Percentiles rank a stretch among this genome's conserved stretches.
Conservation (phyloP, 2,888 invertebrate genomes). For the Acheta domesticus region DNA sequence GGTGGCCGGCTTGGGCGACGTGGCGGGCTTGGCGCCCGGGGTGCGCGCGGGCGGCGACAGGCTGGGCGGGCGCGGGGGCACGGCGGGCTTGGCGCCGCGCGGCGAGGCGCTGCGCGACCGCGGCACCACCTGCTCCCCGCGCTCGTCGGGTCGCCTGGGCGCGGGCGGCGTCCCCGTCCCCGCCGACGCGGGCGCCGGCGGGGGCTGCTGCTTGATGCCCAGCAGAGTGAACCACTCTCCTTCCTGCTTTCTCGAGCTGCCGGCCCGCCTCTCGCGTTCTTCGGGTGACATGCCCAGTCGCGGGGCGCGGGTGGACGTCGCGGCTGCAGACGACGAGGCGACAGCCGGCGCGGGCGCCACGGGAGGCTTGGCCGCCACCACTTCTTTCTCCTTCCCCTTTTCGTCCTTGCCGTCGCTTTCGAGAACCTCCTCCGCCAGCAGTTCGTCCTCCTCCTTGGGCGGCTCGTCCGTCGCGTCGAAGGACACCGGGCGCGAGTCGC, state of each 20-base stretch:
- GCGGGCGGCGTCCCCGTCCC: not conserved
- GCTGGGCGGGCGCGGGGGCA: conserved; percentile 18
- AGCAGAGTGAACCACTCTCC: not conserved
- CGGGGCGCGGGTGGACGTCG: not conserved
- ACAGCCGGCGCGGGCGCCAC: not conserved
- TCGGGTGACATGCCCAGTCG: not conserved
- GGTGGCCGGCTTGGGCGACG: not conserved
- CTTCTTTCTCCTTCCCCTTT: not conserved
- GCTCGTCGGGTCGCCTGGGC: not conserved
- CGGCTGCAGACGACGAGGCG: not conserved
- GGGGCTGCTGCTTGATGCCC: not conserved
- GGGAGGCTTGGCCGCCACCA: not conserved
- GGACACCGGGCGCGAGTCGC: not conserved
- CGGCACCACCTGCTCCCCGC: conserved; percentile 5
- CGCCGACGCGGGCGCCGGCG: not conserved
- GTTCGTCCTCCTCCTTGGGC: not conserved
- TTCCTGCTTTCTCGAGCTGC: not conserved
- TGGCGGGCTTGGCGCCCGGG: not conserved
- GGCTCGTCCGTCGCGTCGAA: not conserved
- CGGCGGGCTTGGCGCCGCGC: not conserved
- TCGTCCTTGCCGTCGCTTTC: not conserved
- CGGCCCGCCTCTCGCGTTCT: not conserved
- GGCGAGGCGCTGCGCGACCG: not conserved
- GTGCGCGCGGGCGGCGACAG: not conserved
- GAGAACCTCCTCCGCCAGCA: not conserved